Base-by-base conservation (phyloP, 2,797 vertebrate genomes). In the Sphenopsis melanotis region DNA sequence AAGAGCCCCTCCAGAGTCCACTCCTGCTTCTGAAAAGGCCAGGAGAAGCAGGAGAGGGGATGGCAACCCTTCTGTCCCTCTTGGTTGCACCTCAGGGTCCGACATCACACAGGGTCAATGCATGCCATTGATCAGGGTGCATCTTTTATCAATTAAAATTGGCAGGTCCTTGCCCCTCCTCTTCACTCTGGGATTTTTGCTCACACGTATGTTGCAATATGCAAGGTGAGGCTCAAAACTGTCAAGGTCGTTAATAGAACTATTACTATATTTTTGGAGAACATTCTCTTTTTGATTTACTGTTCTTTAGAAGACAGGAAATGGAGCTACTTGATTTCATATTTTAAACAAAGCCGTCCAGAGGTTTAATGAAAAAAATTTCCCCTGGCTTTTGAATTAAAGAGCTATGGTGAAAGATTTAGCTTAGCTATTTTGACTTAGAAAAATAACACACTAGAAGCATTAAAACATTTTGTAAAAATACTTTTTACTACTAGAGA, bases 311-410 rank as follows among this genome's bases (percentile, higher is more conserved):
- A 97, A 97, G 96, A 95, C 96, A 96, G 96, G 96, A 97, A 97
- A 96, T 97, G 95, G 96, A 96, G 95, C 96, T 97, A 96, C 96
- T 97, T 96, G 95, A 97, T 97, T 97, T 97, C 95, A 87, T 94
- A 94, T 96, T 97, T 96, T 90, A 95, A 97, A 96, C 93, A 96
- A 96, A 96, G 93, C 95, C 37, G 13, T 88, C 95, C 95, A 97
- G 93, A 93, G 89, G 83, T 96, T 97, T 97, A 96, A 97, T 96
- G 94, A 97, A 96, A 96, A 97, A 96, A 96, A 91, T 86, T 96
- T 96, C 93, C 91, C 95, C 89, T 96, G 95, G 95, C 96, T 97
- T 97, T 95, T 2, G 49, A 96, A 96, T 97, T 96, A 95, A 96
- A 97, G 95, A 74, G 70, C 92, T 91, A 90, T 83, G 95, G 92